Evolutionary conservation across 2,797 vertebrate species (phyloP), one percentile per base, ranked within the genome.

Genomic region (Diplodus sargus): DNA sequence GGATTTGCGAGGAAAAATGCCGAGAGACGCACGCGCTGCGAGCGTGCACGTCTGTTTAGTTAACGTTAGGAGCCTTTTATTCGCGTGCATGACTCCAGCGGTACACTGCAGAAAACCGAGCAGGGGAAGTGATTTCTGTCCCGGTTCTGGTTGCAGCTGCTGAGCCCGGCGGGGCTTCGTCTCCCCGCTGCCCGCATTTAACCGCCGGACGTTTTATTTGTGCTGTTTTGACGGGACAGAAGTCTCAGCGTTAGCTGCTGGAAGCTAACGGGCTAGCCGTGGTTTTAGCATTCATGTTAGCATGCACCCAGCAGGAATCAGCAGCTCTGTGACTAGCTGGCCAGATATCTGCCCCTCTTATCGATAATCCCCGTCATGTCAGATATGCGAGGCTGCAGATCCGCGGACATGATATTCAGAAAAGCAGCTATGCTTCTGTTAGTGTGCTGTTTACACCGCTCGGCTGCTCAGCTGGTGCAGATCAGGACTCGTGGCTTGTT

Each of bases 231-330:
- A 83, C 51, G 76, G 63, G 62, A 48, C 39, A 74, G 12, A 74
- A 85, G 79, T 81, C 74, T 63, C 62, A 34, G 4, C 74, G 81
- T 60, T 93, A 91, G 91, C 90, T 28, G 58, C 73, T 84, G 73
- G 62, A 39, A 74, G 92, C 92, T 94, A 94, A 81, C 89, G n/a
- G 34, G 89, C 87, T 93, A 93, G 85, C 87, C 8, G 15, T 18
- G 64, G 66, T 68, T 80, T 80, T 92, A 92, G 92, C 91, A 85
- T 81, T 23, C 1, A 67, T 47, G 88, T 82, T 92, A 90, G 91
- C 92, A 84, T 77, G 72, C 76, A 69, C 67, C 72, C 81, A 79
- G 58, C 79, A 82, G 69, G 25, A 68, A 52, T 74, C 67, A 64
- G 13, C 67, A 28, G 80, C 70, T 51, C 1, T 69, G 43, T 45